phyloP scores from a whole-genome alignment of 2,888 invertebrate species.

The Synanthedon andrenaeformis region DNA sequence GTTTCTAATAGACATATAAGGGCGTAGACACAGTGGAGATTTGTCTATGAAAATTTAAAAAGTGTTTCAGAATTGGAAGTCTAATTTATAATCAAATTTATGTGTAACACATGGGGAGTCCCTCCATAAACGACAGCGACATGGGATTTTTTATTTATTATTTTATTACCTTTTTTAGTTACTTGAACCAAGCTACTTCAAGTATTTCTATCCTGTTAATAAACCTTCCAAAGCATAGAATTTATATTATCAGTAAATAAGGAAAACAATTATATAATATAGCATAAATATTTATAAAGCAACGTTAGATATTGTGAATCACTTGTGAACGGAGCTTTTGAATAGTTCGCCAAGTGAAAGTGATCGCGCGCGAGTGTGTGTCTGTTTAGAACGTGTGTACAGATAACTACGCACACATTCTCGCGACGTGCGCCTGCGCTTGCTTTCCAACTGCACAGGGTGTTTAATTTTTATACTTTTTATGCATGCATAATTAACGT shows the following conservation, averaged over 20 bases:
- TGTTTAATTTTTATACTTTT: conserved; percentile 9
- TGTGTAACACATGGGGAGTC: too few relatives aligned
- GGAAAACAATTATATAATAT: too few relatives aligned
- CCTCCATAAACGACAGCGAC: too few relatives aligned
- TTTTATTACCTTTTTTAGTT: too few relatives aligned
- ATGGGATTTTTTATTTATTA: too few relatives aligned
- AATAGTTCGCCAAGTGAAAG: conserved; percentile 66
- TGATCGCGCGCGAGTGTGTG: conserved; percentile 35
- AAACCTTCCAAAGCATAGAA: too few relatives aligned
- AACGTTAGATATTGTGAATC: not conserved
- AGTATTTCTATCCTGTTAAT: too few relatives aligned
- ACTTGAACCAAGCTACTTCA: too few relatives aligned
- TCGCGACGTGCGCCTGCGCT: conserved; percentile 13
- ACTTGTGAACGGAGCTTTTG: conserved; percentile 21
- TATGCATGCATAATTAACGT: not conserved
- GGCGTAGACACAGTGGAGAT: conserved; percentile 23
- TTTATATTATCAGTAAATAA: too few relatives aligned
- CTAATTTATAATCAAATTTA: not conserved
- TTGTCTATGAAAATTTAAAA: conserved; percentile 31
- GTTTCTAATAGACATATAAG: conserved; percentile 34
- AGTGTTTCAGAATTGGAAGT: not conserved
- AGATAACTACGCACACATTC: conserved; percentile 17
- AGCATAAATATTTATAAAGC: too few relatives aligned
- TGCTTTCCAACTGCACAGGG: conserved; percentile 34
- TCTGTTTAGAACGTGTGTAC: conserved; percentile 28